phyloP scores from a whole-genome alignment of 2,113 vertebrate species.

The Urocolius indicus region DNA sequence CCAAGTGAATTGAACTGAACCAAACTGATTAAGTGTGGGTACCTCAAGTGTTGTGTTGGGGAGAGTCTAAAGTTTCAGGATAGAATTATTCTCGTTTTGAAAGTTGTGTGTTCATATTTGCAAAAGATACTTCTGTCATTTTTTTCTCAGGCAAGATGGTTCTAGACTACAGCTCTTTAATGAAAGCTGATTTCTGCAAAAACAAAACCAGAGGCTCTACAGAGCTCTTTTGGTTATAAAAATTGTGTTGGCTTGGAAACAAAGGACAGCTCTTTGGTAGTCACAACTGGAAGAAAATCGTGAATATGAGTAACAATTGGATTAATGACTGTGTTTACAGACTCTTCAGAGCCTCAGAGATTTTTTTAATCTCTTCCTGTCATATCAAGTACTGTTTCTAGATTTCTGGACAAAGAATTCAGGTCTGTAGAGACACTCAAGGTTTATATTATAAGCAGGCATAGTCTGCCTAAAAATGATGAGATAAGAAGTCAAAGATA shows the following conservation, averaged over 20 bases:
- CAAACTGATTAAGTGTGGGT: neutral
- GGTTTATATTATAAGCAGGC: neutral
- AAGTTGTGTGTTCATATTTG: neutral
- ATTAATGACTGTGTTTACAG: neutral
- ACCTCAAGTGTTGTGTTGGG: neutral
- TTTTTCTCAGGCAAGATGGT: neutral
- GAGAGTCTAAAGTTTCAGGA: neutral
- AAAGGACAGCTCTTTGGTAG: constrained; percentile 22
- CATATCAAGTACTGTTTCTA: neutral
- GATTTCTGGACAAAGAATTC: neutral
- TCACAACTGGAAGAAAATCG: neutral
- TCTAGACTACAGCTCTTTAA: neutral
- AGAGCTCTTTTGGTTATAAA: neutral
- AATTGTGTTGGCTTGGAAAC: constrained; percentile 29
- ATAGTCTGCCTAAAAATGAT: neutral
- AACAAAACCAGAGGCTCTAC: neutral
- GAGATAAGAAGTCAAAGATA: neutral
- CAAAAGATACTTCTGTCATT: neutral
- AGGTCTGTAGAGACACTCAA: neutral
- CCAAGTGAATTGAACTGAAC: neutral
- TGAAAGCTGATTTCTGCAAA: neutral
- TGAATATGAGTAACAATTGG: neutral
- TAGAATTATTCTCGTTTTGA: neutral
- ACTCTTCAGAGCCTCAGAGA: neutral
- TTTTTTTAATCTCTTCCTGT: neutral